phyloP scores from a whole-genome alignment of 2,888 invertebrate genomes.

The Prosopocoilus inquinatus region DNA sequence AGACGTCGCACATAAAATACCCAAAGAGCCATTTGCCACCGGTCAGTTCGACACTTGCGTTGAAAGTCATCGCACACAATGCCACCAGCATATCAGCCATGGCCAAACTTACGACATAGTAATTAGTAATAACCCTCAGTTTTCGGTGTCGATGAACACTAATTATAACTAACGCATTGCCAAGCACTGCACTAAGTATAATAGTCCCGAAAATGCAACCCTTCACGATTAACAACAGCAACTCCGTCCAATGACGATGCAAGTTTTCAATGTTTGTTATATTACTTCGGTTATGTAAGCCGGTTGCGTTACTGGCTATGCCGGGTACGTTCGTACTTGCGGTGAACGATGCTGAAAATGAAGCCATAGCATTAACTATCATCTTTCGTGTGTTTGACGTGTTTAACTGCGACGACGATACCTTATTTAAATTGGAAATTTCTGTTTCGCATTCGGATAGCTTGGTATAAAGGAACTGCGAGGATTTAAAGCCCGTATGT shows the following conservation, averaged over 20 bases:
- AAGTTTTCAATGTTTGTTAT: constrained; percentile 43
- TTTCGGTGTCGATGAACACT: constrained; percentile 79
- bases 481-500: neutral
- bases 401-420: neutral
- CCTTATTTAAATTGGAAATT: neutral
- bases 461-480: neutral
- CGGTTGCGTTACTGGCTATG: constrained; percentile 36
- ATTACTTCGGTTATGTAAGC: constrained; percentile 36
- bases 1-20: constrained; percentile 88
- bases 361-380: constrained; percentile 52
- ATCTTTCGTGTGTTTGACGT: constrained; percentile 34
- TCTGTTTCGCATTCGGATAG: neutral
- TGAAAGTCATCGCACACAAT: constrained; percentile 88
- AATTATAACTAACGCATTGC: constrained; percentile 88
- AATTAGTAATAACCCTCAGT: constrained; percentile 87
- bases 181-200: constrained; percentile 85
- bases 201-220: constrained; percentile 80
- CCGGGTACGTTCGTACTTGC: constrained; percentile 38
- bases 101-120: constrained; percentile 92
- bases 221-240: constrained; percentile 66
- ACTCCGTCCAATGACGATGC: constrained; percentile 54
- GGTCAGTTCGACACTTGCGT: constrained; percentile 79
- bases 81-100: constrained; percentile 93
- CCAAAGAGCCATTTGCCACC: constrained; percentile 89
- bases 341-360: constrained; percentile 46